Conservation (phyloP, 2,888 invertebrate species). For the Hofmannophila pseudospretella region DNA sequence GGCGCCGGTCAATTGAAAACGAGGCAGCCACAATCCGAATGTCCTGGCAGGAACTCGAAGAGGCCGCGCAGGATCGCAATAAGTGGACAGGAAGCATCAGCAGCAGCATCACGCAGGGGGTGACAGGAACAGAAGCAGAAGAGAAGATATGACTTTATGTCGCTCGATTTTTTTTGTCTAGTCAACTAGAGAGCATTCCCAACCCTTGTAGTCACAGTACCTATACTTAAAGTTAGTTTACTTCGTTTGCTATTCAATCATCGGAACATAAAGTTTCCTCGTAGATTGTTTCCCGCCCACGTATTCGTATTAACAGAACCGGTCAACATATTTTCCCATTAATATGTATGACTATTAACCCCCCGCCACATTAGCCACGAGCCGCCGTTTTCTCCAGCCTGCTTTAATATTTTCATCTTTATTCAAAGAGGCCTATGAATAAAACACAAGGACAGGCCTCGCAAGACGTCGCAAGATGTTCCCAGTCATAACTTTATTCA, state of each 20-base stretch:
- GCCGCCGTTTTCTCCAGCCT: slow-evolving; percentile 51
- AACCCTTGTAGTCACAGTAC: too few species aligned
- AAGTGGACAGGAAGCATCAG: too few species aligned
- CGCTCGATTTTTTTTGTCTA: too few species aligned
- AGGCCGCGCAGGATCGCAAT: too few species aligned
- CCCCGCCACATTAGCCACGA: slow-evolving; percentile 53
- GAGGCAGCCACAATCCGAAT: too few species aligned
- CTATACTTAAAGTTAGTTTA: background rate
- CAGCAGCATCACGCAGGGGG: too few species aligned
- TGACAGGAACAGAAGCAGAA: too few species aligned
- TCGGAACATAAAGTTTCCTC: background rate
- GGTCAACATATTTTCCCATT: slow-evolving; percentile 48
- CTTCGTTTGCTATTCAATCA: background rate
- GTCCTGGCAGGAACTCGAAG: too few species aligned
- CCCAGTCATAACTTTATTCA: slow-evolving; percentile 51
- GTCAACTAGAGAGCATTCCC: too few species aligned
- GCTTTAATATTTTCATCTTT: slow-evolving; percentile 76
- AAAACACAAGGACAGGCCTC: slow-evolving; percentile 42
- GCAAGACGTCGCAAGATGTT: slow-evolving; percentile 44
- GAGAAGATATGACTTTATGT: too few species aligned
- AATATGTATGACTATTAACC: slow-evolving; percentile 71
- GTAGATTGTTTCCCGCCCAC: slow-evolving; percentile 13
- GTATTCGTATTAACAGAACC: slow-evolving; percentile 3
- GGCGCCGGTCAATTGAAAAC: too few species aligned
- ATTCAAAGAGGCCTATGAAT: slow-evolving; percentile 73